Evolutionary conservation across 2,113 vertebrate genomes (phyloP).

Genomic region (Serinus canaria): DNA sequence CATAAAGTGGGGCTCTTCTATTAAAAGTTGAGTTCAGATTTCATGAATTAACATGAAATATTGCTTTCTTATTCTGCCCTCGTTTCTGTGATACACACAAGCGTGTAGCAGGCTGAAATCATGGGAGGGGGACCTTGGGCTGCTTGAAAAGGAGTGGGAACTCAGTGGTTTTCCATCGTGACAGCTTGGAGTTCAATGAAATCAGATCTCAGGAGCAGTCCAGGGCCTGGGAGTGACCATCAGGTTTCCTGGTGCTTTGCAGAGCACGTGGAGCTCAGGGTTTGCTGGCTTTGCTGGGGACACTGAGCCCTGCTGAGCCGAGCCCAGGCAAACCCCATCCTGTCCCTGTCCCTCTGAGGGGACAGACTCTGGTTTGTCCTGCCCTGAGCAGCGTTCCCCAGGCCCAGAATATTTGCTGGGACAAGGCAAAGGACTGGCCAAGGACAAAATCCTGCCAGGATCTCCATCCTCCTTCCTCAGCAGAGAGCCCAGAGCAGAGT

Average conservation of each 20-base stretch:
- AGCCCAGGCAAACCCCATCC: background rate
- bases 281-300: background rate
- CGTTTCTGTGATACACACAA: constrained; percentile 43
- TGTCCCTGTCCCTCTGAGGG: background rate
- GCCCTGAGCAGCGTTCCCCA: background rate
- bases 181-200: background rate
- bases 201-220: background rate
- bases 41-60: constrained; percentile 59
- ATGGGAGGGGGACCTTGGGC: background rate
- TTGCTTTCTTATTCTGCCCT: constrained; percentile 37
- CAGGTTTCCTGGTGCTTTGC: background rate
- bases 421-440: rapidly evolving
- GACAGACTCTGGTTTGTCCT: background rate
- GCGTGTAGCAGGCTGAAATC: constrained; percentile 10
- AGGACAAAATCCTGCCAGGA: background rate
- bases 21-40: constrained; percentile 60
- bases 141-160: background rate
- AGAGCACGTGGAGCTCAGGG: background rate
- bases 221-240: background rate
- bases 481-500: background rate
- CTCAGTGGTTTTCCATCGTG: background rate
- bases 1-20: constrained; percentile 50
- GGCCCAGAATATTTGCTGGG: background rate
- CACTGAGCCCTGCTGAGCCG: background rate
- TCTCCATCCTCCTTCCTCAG: background rate